Evolutionary conservation across 2,888 invertebrate species (phyloP), one percentile per base, ranked within the genome.

Genomic region (Caenorhabditis sulstoni): DNA sequence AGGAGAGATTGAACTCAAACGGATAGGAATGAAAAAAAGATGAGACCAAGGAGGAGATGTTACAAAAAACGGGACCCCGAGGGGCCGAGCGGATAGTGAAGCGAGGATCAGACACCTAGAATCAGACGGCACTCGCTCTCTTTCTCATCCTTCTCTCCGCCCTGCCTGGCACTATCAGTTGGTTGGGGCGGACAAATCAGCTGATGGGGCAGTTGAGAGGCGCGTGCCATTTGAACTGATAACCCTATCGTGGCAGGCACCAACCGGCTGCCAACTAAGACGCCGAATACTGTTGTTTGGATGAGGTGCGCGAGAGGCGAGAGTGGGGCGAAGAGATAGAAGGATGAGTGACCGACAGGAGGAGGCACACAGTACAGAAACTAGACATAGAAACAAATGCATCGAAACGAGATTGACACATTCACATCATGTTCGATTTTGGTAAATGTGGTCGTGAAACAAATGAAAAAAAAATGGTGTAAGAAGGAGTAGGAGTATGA

Each of bases 221-320:
- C 71, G 78, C 71, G 78, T 78, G 78, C 78, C 78, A 78, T 73
- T 62, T 66, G 67, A 66, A 71, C 78, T 78, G 78, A 78, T 78
- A 78, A 78, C 78, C 29, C 64, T 70, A 79, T 75, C 79, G 79
- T 74, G 79, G 79, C 76, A 73, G 81, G 76, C 58, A 76, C 76
- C 66, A 74, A 66, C 75, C 65, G 68, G 77, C 68, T 65, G 73
- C 68, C 81, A 73, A 76, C 49, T 41, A 52, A 55, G 49, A 49
- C 61, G 5, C 29, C 41, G 59, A 49, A 76, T 39, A 76, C 76
- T 62, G 64, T 74, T 70, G 50, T 64, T 65, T 50, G 70, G 65
- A 65, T 62, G 73, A 68, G 73, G 68, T 62, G 68, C 64, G 74
- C 59, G 55, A 70, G 66, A 79, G 62, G 29, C 61, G 64, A 80